Percentiles rank a stretch among this genome's conserved stretches.
Conservation (phyloP, 2,888 invertebrate genomes). For the Chelonus formosanus region DNA sequence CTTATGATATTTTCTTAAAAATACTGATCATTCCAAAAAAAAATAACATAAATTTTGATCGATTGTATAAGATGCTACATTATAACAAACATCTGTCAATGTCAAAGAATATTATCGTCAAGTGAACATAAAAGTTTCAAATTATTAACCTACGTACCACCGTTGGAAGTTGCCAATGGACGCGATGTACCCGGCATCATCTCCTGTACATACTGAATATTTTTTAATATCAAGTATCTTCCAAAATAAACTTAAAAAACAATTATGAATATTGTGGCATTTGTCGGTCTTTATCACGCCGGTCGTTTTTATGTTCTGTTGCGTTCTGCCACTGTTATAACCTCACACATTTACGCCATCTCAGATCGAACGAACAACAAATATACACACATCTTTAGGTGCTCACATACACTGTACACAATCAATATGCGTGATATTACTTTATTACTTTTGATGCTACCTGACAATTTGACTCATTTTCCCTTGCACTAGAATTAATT, state of each 20-base stretch:
- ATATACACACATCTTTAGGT: background rate
- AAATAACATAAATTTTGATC: slow-evolving; percentile 1
- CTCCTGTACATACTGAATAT: slow-evolving; percentile 55
- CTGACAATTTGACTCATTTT: no score
- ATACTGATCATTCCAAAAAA: background rate
- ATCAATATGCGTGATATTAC: no score
- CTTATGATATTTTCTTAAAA: no score
- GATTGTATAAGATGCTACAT: background rate
- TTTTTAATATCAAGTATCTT: slow-evolving; percentile 28
- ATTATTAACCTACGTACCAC: slow-evolving; percentile 50
- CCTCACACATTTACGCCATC: slow-evolving; percentile 8
- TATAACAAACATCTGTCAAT: slow-evolving; percentile 51
- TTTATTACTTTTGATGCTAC: no score
- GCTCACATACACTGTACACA: no score
- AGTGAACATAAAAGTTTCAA: slow-evolving; percentile 6
- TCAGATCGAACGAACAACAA: slow-evolving; percentile 8
- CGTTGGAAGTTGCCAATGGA: slow-evolving; percentile 57
- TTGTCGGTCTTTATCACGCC: slow-evolving; percentile 56
- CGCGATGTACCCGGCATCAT: slow-evolving; percentile 62
- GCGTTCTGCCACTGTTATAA: slow-evolving; percentile 28
- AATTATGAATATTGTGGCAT: slow-evolving; percentile 58
- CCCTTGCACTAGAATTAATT: no score
- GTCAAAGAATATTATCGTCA: slow-evolving; percentile 32
- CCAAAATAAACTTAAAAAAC: slow-evolving; percentile 43
- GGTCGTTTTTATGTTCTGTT: slow-evolving; percentile 50